Evolutionary conservation across 2,888 invertebrate genomes (phyloP).

Genomic region (Nymphalis polychloros): DNA sequence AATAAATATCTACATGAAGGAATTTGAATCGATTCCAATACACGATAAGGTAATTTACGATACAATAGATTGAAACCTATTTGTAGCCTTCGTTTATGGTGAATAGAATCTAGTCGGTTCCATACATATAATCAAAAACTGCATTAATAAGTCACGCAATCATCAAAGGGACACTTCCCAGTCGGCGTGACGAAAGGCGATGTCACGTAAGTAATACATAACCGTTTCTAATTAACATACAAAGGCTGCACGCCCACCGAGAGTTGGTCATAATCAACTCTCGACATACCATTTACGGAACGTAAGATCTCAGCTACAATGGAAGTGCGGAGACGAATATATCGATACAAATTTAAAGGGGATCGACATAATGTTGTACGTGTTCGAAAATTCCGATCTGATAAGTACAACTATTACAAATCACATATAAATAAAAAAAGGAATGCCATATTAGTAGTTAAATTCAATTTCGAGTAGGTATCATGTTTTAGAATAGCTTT

Average conservation of each 20-base stretch:
- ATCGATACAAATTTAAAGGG: slow-evolving; percentile 24
- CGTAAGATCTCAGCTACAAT: slow-evolving; percentile 29
- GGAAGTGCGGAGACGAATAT: slow-evolving; percentile 13
- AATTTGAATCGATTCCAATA: slow-evolving; percentile 3
- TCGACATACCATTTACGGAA: slow-evolving; percentile 34
- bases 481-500: no score
- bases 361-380: slow-evolving; percentile 3
- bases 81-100: background rate
- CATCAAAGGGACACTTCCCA: slow-evolving; percentile 33
- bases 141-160: slow-evolving; percentile 38
- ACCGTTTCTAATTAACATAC: slow-evolving; percentile 56
- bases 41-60: background rate
- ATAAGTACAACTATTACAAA: background rate
- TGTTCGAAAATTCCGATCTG: no score
- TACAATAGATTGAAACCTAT: background rate
- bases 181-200: slow-evolving; percentile 37
- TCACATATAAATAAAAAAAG: no score
- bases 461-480: no score
- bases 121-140: slow-evolving; percentile 26
- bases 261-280: slow-evolving; percentile 29
- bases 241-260: slow-evolving; percentile 52
- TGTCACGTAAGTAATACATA: slow-evolving; percentile 42
- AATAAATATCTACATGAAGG: background rate
- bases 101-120: slow-evolving; percentile 1
- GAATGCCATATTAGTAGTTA: no score